Percentiles rank a stretch among this genome's conserved stretches.
Evolutionary conservation across 2,888 invertebrate genomes (phyloP).

Genomic region (Rambutsinella grinnellia): DNA sequence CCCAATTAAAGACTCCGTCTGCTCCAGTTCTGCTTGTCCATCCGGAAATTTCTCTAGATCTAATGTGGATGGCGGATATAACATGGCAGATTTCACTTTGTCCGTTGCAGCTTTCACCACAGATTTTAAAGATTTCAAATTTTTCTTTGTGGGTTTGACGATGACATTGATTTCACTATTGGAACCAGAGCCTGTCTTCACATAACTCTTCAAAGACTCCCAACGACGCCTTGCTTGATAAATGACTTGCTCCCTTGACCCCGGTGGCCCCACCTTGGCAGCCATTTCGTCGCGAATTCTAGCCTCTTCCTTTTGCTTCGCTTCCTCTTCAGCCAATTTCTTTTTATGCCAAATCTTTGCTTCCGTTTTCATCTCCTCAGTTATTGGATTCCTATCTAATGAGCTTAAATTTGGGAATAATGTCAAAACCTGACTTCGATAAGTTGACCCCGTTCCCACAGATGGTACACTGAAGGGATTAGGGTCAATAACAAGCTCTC

Average conservation of each 20-base stretch:
- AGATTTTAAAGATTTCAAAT: not conserved
- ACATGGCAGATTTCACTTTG: constrained; percentile 10
- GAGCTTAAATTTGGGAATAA: constrained; percentile 58
- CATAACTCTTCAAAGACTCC: constrained; percentile 64
- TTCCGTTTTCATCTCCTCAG: constrained; percentile 56
- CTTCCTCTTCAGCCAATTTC: constrained; percentile 60
- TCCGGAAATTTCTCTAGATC: constrained; percentile 40
- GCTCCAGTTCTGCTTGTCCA: constrained; percentile 24
- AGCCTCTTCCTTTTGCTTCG: constrained; percentile 44
- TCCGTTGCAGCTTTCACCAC: constrained; percentile 3
- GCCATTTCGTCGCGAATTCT: constrained; percentile 26
- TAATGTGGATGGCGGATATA: constrained; percentile 42
- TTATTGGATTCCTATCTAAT: constrained; percentile 55
- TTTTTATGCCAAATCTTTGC: constrained; percentile 60
- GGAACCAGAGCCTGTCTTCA: constrained; percentile 48
- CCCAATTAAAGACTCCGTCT: constrained; percentile 30
- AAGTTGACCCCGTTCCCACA: constrained; percentile 31
- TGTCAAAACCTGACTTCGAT: constrained; percentile 58
- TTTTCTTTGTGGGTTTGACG: not conserved
- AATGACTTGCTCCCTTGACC: constrained; percentile 65
- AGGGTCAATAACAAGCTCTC: constrained; percentile 63
- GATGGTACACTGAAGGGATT: constrained; percentile 56
- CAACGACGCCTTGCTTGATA: constrained; percentile 62
- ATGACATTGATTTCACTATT: not conserved
- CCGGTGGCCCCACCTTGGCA: constrained; percentile 40